A percentile compares a stretch with the other conserved stretches of the same genome.
Conservation (phyloP, 2,113 vertebrate genomes). For the Aldabrachelys gigantea region DNA sequence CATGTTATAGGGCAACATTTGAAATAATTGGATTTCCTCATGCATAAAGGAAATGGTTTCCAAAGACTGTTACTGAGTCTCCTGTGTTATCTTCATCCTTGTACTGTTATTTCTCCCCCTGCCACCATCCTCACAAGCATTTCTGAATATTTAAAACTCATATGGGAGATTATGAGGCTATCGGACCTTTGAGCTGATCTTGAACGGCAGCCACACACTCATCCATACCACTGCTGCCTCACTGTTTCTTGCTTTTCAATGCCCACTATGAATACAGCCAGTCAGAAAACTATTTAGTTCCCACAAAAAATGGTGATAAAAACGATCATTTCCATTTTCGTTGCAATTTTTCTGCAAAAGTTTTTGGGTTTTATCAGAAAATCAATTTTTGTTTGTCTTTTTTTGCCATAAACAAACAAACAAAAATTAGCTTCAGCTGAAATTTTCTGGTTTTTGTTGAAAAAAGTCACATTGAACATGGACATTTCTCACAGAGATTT, state of each 20-base stretch:
- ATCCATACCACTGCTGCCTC: neutral
- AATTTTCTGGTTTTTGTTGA: neutral
- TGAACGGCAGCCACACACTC: neutral
- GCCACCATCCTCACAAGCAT: neutral
- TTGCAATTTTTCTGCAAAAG: too few species aligned
- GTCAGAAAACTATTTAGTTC: neutral
- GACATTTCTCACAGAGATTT: neutral
- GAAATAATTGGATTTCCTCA: neutral
- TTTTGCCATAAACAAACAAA: neutral
- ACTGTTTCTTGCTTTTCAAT: neutral
- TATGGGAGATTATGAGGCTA: neutral
- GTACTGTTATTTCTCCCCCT: neutral
- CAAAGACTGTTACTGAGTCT: neutral
- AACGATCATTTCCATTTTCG: neutral
- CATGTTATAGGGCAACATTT: neutral
- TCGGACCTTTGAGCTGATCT: neutral
- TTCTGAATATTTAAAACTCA: neutral
- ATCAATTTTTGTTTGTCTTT: neutral
- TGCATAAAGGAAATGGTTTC: neutral
- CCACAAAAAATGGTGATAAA: neutral
- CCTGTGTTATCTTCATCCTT: neutral
- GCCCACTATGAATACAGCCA: neutral
- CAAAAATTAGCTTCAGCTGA: neutral
- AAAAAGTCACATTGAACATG: neutral
- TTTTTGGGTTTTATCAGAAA: too few species aligned